Evolutionary conservation across 2,888 invertebrate species (phyloP), one percentile per base, ranked within the genome.

Genomic region (Alsophila aescularia): DNA sequence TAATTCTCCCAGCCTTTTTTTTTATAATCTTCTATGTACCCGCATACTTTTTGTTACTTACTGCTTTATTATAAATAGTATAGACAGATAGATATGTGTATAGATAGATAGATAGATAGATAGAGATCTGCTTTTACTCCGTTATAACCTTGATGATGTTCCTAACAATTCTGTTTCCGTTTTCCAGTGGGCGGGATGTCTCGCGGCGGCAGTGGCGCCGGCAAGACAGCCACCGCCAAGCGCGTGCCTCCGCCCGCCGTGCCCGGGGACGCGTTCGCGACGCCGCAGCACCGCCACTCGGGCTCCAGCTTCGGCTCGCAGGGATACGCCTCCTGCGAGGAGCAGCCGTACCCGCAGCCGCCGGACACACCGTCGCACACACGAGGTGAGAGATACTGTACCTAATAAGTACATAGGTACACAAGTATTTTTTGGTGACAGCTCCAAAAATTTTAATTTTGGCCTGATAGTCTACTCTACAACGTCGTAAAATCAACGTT

Each of bases 231-330:
- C 84, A 96, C 96, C 91, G 96, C 96, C 79, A 97, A 97, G 92
- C 96, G 97, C 92, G 97, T 97, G 81, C 95, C 97, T 72, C 97
- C 97, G 73, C 97, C 97, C 37, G 96, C 96, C 48, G 96, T 97
- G 67, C 96, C 97, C 42, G 95, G 95, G 70, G 95, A 95, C 83
- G 94, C 95, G 66, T 94, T 91, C 72, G 88, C 83, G 15, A 87
- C 87, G 8, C 92, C 91, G 2, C 91, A 92, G 75, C 92, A 96
- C 87, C 94, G 96, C 56, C 96, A 96, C 85, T 96, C 96, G 44
- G 96, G 96, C 53, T 95, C 95, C 84, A 95, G 95, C 75, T 96
- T 96, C 86, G 96, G 96, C 60, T 95, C 95, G 21, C 92, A 92
- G 69, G 96, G 96, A 58, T 96, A 96, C 83, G 95, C 96, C 54